Evolutionary conservation across 2,888 invertebrate genomes (phyloP), one percentile per base, ranked within the genome.

Genomic region (Oscheius sp.): DNA sequence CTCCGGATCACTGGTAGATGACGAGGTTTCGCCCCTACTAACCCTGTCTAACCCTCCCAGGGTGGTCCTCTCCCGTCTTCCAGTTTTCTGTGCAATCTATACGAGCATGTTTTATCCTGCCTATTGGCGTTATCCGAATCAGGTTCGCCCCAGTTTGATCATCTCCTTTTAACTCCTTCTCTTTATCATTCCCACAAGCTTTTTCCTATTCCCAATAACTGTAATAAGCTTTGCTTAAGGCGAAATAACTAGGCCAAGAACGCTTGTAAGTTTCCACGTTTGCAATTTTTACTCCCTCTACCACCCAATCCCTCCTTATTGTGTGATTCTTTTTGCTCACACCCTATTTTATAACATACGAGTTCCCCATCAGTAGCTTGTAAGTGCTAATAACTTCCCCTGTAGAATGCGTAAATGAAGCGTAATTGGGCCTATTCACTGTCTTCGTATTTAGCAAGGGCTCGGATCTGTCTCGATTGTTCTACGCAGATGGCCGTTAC

Each of bases 1-100:
- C 68, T 11, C 51, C 68, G 37, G 81, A 80, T n/a, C 60, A 79
- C 50, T 81, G 79, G 78, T 81, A 47, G 48, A 7, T 5, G 13
- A 7, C 48, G 48, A 33, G 9, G 9, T 35, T 9, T 35, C 29
- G 5, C 60, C 37, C 37, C 2, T 60, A 42, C 35, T 60, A n/a
- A n/a, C 35, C 35, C 37, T 2, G 33, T 13, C 5, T n/a, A 37
- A 4, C 29, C 33, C 33, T n/a, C 11, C 32, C 32, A 58, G 60
- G n/a, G 21, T 10, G n/a, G 47, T 48, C 29, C 47, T 48, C 48
- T 11, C 29, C 48, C 21, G 5, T 48, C 33, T 53, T 53, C 29
- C 53, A 21, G 53, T 53, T 21, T 53, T 21, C 29, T 53, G n/a
- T 21, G 29, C n/a, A 13, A 13, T 53, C 29, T 53, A 50, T 50